phyloP scores from a whole-genome alignment of 2,113 vertebrate genomes.

The Callithrix jacchus region DNA sequence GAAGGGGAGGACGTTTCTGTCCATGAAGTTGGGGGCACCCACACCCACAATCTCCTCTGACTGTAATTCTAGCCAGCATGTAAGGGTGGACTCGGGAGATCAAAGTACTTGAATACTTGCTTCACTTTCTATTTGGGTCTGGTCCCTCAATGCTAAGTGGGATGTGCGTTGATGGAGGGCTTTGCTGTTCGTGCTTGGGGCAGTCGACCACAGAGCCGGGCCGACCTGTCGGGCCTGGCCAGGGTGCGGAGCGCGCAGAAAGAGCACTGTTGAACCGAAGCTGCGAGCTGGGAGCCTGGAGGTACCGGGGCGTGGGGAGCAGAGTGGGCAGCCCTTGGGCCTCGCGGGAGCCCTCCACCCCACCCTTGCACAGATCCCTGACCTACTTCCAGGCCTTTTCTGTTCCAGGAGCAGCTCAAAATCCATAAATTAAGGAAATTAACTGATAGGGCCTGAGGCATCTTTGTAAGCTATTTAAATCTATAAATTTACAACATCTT shows the following conservation, averaged over 20 bases:
- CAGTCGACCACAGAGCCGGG: background rate
- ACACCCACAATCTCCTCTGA: background rate
- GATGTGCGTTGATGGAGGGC: background rate
- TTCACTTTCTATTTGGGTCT: background rate
- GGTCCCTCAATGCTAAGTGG: background rate
- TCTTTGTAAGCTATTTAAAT: constrained; percentile 99
- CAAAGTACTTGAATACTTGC: background rate
- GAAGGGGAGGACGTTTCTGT: background rate
- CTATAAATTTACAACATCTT: constrained; percentile 99
- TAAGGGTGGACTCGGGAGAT: background rate
- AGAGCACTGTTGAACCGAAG: background rate
- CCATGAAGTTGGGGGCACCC: background rate
- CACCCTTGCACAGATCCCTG: constrained; percentile 77
- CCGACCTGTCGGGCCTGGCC: constrained; percentile 21
- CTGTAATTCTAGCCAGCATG: background rate
- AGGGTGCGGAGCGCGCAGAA: background rate
- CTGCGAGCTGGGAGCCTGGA: background rate
- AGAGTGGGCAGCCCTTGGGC: constrained; percentile 20
- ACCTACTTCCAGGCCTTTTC: constrained; percentile 94
- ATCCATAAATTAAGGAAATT: constrained; percentile 99
- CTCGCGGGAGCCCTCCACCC: background rate
- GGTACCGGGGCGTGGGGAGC: background rate
- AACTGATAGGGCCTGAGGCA: constrained; percentile 97
- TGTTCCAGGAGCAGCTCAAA: constrained; percentile 93
- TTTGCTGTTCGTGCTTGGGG: background rate